A percentile compares a stretch with the other conserved stretches of the same genome.
These are phyloP conservation scores for Congeria kusceri DNA, from an alignment of 2,888 invertebrate genomes.

Conservation along the genomic window DNA sequence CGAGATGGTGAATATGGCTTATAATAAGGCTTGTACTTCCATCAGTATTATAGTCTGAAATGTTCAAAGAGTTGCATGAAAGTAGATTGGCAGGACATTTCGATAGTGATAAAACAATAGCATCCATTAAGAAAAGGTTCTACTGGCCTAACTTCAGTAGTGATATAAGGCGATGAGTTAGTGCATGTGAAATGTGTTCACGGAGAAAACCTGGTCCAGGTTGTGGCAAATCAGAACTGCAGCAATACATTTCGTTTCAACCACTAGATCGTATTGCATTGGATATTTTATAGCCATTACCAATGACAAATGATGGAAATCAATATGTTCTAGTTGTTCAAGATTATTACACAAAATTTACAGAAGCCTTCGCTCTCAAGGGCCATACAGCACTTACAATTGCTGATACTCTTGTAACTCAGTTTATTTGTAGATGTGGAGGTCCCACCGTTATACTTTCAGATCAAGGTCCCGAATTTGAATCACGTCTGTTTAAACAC, in stretches of 20 bases:
- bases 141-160: conserved; percentile 56
- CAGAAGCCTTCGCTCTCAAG: conserved; percentile 35
- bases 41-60: no score
- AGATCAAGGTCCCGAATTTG: conserved; percentile 66
- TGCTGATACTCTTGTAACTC: conserved; percentile 58
- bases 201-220: conserved; percentile 50
- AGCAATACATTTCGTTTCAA: no score
- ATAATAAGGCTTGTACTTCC: no score
- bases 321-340: conserved; percentile 63
- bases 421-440: conserved; percentile 54
- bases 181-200: conserved; percentile 52
- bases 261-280: no score
- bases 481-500: conserved; percentile 48
- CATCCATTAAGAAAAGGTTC: conserved; percentile 41
- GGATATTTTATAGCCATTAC: no score
- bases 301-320: no score
- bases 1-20: no score
- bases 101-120: conserved; percentile 58
- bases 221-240: no score
- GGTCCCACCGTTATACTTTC: conserved; percentile 53
- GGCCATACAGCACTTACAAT: conserved; percentile 56
- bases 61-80: no score
- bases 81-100: no score
- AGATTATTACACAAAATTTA: conserved; percentile 66
- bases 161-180: conserved; percentile 49